A percentile compares a stretch with the other conserved stretches of the same genome.
These are phyloP conservation scores for Oscheius sp. DNA, from an alignment of 2,888 invertebrate genomes.

Conservation along the genomic window DNA sequence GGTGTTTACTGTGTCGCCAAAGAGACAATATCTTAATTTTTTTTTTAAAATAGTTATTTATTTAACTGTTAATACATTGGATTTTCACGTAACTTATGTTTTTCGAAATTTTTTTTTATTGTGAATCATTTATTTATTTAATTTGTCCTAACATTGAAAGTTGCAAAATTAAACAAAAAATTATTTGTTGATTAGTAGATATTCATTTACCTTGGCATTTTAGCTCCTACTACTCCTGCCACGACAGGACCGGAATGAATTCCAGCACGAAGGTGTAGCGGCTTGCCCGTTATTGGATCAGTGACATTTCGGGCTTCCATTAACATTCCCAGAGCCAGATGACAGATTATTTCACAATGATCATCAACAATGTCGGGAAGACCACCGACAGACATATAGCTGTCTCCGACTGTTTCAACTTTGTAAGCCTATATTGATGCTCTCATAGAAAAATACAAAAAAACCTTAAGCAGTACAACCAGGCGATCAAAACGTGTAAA, in stretches of 20 bases:
- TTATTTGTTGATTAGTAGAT: too few relatives aligned
- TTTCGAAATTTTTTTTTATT: too few relatives aligned
- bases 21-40: slow-evolving; percentile 58
- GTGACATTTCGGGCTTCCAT: slow-evolving; percentile 64
- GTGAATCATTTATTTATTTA: too few relatives aligned
- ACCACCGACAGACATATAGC: slow-evolving; percentile 65
- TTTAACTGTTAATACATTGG: too few relatives aligned
- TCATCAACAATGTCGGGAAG: slow-evolving; percentile 58
- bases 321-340: slow-evolving; percentile 70
- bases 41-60: too few relatives aligned
- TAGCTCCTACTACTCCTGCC: slow-evolving; percentile 64
- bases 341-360: slow-evolving; percentile 69
- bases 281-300: slow-evolving; percentile 57
- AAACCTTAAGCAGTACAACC: slow-evolving; percentile 41
- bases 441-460: background rate
- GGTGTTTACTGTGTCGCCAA: slow-evolving; percentile 64
- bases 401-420: slow-evolving; percentile 65
- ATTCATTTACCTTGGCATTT: slow-evolving; percentile 57
- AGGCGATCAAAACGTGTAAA: slow-evolving; percentile 63
- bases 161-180: too few relatives aligned
- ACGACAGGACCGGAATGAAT: slow-evolving; percentile 66
- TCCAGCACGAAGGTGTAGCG: slow-evolving; percentile 59
- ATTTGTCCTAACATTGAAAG: too few relatives aligned
- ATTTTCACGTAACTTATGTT: too few relatives aligned
- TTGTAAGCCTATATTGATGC: slow-evolving; percentile 49